Conservation (phyloP, 2,113 vertebrate species). For the Gallinago paraguaiae region DNA sequence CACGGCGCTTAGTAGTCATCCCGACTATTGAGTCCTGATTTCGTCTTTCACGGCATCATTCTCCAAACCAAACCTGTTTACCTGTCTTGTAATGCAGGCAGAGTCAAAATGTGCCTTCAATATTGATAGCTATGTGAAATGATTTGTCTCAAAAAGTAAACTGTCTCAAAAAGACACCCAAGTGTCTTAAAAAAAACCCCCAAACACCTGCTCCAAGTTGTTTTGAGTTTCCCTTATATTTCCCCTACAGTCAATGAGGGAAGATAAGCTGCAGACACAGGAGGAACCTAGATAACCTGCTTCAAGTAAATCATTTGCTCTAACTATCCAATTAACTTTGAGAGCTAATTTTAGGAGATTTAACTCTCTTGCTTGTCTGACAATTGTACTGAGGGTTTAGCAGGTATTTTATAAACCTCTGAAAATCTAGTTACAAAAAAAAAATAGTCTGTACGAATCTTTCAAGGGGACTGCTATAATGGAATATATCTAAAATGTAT, state of each 20-base stretch:
- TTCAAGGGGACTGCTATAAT: background rate
- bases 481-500: background rate
- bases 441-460: background rate
- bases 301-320: slow-evolving; percentile 12
- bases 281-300: background rate
- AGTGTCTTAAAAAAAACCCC: background rate
- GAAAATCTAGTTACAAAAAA: background rate
- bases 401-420: background rate
- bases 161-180: too few relatives aligned
- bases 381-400: background rate
- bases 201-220: background rate
- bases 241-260: background rate
- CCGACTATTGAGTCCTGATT: too few relatives aligned
- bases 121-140: background rate
- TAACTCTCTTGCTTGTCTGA: background rate
- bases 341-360: slow-evolving; percentile 25
- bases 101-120: background rate
- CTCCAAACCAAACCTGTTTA: background rate
- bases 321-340: slow-evolving; percentile 34
- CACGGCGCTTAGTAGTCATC: too few relatives aligned
- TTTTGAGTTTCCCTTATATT: background rate
- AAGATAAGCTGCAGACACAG: background rate
- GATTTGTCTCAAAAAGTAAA: background rate
- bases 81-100: background rate
- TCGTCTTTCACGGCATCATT: too few relatives aligned